phyloP scores from a whole-genome alignment of 1,140 invertebrate species.

The Drosophila ambigua region DNA sequence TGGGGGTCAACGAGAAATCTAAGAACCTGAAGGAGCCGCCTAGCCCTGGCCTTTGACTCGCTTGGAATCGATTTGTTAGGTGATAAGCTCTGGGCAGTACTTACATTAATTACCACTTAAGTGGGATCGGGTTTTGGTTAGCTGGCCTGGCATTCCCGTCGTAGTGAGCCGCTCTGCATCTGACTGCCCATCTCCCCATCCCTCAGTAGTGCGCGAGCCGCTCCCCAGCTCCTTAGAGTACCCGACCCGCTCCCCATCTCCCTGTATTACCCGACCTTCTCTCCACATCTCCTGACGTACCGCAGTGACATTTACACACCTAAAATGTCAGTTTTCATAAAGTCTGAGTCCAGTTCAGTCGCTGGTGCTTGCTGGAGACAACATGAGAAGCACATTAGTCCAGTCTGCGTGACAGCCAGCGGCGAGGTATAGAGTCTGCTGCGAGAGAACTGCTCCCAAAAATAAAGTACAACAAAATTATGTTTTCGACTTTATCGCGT shows the following conservation, averaged over 20 bases:
- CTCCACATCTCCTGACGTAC: neutral
- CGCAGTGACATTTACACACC: conserved; percentile 71
- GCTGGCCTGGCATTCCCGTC: neutral
- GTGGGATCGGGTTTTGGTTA: conserved; percentile 15
- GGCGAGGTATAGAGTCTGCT: conserved; percentile 5
- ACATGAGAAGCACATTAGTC: conserved; percentile 79
- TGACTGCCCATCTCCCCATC: conserved; percentile 2
- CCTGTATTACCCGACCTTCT: neutral
- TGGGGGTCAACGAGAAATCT: conserved; percentile 12
- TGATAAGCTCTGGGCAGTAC: conserved; percentile 64
- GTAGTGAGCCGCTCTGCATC: conserved; percentile 21
- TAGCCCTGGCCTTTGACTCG: conserved; percentile 28
- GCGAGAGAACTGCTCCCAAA: conserved; percentile 30
- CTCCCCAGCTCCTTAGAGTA: neutral
- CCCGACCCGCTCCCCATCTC: conserved; percentile 1
- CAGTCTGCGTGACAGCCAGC: conserved; percentile 52
- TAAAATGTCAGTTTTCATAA: conserved; percentile 79
- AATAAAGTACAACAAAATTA: conserved; percentile 11
- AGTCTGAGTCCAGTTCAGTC: conserved; percentile 37
- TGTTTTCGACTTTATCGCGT: conserved; percentile 2
- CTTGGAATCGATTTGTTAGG: conserved; percentile 66
- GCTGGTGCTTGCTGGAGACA: conserved; percentile 49
- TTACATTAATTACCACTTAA: conserved; percentile 82
- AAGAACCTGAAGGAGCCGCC: conserved; percentile 31
- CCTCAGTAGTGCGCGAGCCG: neutral